These are phyloP conservation scores for Rhineura floridana DNA, from an alignment of 2,113 vertebrate genomes.

Conservation along the genomic window DNA sequence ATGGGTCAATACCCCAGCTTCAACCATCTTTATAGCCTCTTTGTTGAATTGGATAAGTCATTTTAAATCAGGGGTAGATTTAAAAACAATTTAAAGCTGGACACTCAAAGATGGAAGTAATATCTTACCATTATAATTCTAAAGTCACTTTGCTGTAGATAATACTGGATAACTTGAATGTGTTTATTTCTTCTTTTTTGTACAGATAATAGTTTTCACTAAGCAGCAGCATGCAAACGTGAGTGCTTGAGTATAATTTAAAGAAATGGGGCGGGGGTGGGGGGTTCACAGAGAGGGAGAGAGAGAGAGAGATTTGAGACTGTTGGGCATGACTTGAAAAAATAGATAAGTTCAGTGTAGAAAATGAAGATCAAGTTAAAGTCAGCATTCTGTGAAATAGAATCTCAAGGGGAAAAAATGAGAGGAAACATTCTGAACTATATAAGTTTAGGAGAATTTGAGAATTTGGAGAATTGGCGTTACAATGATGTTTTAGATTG, in stretches of 20 bases:
- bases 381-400: conserved; percentile 23
- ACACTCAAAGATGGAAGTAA: not conserved
- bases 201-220: not conserved
- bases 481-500: conserved; percentile 32
- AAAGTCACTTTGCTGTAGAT: conserved; percentile 13
- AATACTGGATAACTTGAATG: not conserved
- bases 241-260: not conserved
- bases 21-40: not conserved
- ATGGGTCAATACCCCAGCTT: conserved; percentile 8
- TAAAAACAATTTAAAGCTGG: conserved; percentile 25
- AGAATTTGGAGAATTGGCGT: conserved; percentile 41
- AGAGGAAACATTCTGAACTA: conserved; percentile 8
- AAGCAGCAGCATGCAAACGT: not conserved
- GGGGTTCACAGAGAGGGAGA: too few species aligned
- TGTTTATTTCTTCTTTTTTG: not conserved
- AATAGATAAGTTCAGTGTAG: not conserved
- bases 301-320: not conserved
- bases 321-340: not conserved
- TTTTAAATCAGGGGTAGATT: not conserved
- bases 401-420: conserved; percentile 23
- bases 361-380: conserved; percentile 38
- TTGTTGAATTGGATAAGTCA: not conserved
- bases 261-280: not conserved
- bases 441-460: conserved; percentile 28
- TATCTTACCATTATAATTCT: not conserved